These are phyloP conservation scores for Trichonephila clavata DNA, from an alignment of 1,140 invertebrate genomes.

Conservation along the genomic window DNA sequence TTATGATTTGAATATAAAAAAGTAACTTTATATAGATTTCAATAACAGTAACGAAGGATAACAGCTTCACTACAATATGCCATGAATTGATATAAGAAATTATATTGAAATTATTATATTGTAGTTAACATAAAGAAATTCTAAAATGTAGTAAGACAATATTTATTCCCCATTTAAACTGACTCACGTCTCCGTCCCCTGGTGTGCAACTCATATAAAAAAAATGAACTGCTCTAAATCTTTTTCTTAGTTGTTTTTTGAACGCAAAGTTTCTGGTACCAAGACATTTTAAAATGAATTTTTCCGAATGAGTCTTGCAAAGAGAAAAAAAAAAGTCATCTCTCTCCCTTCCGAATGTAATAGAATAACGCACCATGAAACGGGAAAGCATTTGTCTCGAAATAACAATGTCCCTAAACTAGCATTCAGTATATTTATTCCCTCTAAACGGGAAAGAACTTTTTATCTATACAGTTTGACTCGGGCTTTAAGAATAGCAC, in stretches of 20 bases:
- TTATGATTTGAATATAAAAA: too few species aligned
- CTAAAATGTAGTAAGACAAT: background rate
- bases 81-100: too few species aligned
- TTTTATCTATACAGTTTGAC: slow-evolving; percentile 19
- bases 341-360: background rate
- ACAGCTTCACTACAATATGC: too few species aligned
- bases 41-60: too few species aligned
- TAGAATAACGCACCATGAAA: slow-evolving; percentile 66
- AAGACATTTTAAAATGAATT: slow-evolving; percentile 41
- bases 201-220: background rate
- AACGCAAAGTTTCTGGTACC: background rate
- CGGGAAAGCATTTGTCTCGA: slow-evolving; percentile 59
- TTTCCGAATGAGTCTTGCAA: background rate
- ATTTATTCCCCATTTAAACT: background rate
- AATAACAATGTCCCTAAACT: slow-evolving; percentile 61
- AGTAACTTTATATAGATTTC: too few species aligned
- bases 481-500: slow-evolving; percentile 2
- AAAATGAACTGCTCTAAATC: background rate
- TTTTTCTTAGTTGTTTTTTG: slow-evolving; percentile 16
- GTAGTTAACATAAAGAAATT: background rate
- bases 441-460: slow-evolving; percentile 31
- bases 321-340: slow-evolving; percentile 6
- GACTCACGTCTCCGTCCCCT: background rate
- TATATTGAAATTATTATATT: too few species aligned
- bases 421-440: slow-evolving; percentile 61